Evolutionary conservation across 2,113 vertebrate genomes (phyloP), one percentile per base, ranked within the genome.

Genomic region (Naja naja): DNA sequence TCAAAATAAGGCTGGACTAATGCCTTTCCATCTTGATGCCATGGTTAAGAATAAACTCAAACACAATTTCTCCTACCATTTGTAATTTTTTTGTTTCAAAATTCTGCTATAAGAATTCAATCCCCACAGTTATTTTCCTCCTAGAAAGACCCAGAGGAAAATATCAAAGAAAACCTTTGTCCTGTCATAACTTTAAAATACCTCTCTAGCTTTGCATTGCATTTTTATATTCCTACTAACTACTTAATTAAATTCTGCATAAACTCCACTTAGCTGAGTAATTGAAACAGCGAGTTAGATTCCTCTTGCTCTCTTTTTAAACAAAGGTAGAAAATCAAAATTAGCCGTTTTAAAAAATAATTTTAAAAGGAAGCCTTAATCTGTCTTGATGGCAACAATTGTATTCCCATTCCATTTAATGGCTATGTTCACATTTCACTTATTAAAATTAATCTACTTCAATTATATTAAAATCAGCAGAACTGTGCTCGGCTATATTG

Each of bases 381-480:
- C 97, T 97, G 96, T 95, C 14, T 93, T 92, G 93, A 95, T 95
- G 89, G 89, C 93, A 93, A 95, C 95, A 97, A 97, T 98, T 97
- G 97, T 97, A 96, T 96, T 97, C 95, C 94, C 91, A 97, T 98
- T 98, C 96, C 94, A 92, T 96, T 87, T 94, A 97, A 97, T 96
- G 94, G 92, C 96, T 97, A 97, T 97, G 95, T 94, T 97, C 96
- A 81, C 88, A 90, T 96, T 97, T 97, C 94, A 96, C 94, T 97
- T 97, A 97, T 98, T 97, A 97, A 97, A 97, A 98, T 97, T 97
- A 97, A 97, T 98, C 96, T 97, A 93, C 90, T 95, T 96, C 96
- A 97, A 96, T 98, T 97, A 97, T 95, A 93, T 95, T 96, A 96
- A 96, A 97, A 97, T 95, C 86, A 55, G 94, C 96, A 96, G 89